Evolutionary conservation across 30 jellyfish, hydroid and myxozoan genomes (phyloP), one percentile per base, ranked within the genome.

Genomic region (Mastigias papua): DNA sequence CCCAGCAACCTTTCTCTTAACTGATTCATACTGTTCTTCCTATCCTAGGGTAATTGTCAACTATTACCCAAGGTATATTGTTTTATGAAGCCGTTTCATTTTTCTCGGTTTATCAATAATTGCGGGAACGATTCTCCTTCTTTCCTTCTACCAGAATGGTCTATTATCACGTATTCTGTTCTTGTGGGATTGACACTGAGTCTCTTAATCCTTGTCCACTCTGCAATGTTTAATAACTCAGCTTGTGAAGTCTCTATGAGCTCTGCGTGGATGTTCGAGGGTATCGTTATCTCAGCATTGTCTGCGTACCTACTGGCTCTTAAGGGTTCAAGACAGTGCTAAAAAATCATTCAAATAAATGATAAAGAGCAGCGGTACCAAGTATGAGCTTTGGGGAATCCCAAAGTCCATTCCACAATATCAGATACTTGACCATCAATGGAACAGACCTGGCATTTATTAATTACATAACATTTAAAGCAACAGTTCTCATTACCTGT

Each of bases 51-150:
- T 68, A 28, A n/a, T 68, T 60, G 21, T 68, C 80, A 32, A 68
- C 61, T 68, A 68, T 68, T 25, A 68, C 80, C 80, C 80, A 60
- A 68, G 80, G 25, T 72, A 72, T 16, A 13, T 72, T 72, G 84
- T 31, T 72, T 72, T 72, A 37, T 72, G 30, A 72, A 72, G 74
- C 73, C 42, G 84, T 37, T 22, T 72, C n/a, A 72, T 72, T 72
- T 72, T 72, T 72, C 84, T 72, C 73, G 84, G 69, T 72, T 72
- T 34, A 72, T 72, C 74, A 72, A 72, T 72, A 72, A 33, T 72
- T 33, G 84, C 69, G 84, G 68, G 29, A 72, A 21, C 34, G 69
- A 34, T 46, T 72, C 84, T 72, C 68, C 69, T 31, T 72, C 32
- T 72, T 37, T 34, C 68, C 35, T 72, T 46, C 69, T 72, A 72